Percentiles rank a stretch among this genome's conserved stretches.
Conservation (phyloP, 1,140 invertebrate genomes). For the Palaemon carinicauda region DNA sequence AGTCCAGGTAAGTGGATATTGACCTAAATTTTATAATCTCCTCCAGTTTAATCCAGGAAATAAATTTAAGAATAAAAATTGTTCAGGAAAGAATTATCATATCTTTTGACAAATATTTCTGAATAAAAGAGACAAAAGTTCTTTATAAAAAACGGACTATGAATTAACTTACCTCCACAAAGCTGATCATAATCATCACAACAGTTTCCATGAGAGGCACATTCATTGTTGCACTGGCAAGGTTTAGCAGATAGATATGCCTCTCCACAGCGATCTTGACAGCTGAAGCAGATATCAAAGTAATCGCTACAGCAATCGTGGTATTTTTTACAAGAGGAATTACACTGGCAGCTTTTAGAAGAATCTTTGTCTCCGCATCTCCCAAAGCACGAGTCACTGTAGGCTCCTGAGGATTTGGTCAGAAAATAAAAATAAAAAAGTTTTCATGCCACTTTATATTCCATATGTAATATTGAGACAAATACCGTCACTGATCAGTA, state of each 20-base stretch:
- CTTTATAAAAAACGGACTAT: too few species aligned
- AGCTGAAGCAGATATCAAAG: constrained; percentile 23
- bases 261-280: constrained; percentile 38
- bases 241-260: constrained; percentile 16
- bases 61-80: too few species aligned
- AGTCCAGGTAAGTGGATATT: too few species aligned
- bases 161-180: not conserved
- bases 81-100: too few species aligned
- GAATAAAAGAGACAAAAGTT: too few species aligned
- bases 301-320: constrained; percentile 49
- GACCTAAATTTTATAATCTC: too few species aligned
- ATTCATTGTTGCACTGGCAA: constrained; percentile 49
- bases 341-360: constrained; percentile 34
- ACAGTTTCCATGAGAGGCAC: constrained; percentile 23
- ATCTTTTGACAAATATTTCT: too few species aligned
- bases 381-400: constrained; percentile 23
- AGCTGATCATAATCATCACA: not conserved
- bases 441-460: not conserved
- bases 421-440: too few species aligned
- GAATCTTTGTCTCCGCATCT: constrained; percentile 16
- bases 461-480: too few species aligned
- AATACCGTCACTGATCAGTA: too few species aligned
- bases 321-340: constrained; percentile 6
- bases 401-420: not conserved
- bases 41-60: too few species aligned